These are phyloP conservation scores for Holocentrus rufus DNA, from an alignment of 2,797 vertebrate genomes.

Conservation along the genomic window DNA sequence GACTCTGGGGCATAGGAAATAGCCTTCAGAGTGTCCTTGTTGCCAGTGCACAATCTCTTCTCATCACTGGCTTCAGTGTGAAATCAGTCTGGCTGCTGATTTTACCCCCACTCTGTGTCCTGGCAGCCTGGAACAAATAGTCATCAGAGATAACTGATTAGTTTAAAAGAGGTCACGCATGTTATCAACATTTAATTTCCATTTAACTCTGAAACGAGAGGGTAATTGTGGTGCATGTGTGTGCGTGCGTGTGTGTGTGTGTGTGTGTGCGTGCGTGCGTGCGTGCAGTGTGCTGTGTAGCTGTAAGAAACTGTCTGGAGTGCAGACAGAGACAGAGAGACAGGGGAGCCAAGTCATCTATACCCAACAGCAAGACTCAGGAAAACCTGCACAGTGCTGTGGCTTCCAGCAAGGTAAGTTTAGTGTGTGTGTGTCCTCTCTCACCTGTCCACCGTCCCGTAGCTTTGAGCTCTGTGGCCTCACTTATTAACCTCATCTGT, in stretches of 20 bases:
- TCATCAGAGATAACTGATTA: slow-evolving; percentile 68
- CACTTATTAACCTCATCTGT: background rate
- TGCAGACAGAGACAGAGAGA: slow-evolving; percentile 92
- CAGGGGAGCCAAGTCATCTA: slow-evolving; percentile 80
- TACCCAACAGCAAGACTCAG: slow-evolving; percentile 86
- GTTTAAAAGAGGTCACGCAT: slow-evolving; percentile 62
- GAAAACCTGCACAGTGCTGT: slow-evolving; percentile 84
- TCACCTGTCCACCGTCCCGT: background rate
- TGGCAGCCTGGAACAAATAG: slow-evolving; percentile 61
- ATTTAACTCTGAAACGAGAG: slow-evolving; percentile 49
- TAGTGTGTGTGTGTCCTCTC: background rate
- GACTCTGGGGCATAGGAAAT: slow-evolving; percentile 34
- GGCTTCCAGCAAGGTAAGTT: slow-evolving; percentile 85
- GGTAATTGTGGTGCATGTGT: slow-evolving; percentile 28
- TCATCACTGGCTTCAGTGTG: slow-evolving; percentile 65
- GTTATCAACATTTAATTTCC: slow-evolving; percentile 64
- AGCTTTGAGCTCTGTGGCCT: background rate
- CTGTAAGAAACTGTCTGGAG: slow-evolving; percentile 95
- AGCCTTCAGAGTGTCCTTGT: slow-evolving; percentile 53
- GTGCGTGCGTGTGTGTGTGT: slow-evolving; percentile 39
- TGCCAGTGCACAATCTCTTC: slow-evolving; percentile 40
- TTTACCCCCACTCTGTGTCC: slow-evolving; percentile 34
- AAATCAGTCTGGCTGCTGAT: slow-evolving; percentile 74
- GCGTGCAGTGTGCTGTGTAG: slow-evolving; percentile 92
- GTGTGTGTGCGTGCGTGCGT: slow-evolving; percentile 82